Base-by-base conservation (phyloP, 2,888 invertebrate species). In the Temnothorax rugatulus region DNA sequence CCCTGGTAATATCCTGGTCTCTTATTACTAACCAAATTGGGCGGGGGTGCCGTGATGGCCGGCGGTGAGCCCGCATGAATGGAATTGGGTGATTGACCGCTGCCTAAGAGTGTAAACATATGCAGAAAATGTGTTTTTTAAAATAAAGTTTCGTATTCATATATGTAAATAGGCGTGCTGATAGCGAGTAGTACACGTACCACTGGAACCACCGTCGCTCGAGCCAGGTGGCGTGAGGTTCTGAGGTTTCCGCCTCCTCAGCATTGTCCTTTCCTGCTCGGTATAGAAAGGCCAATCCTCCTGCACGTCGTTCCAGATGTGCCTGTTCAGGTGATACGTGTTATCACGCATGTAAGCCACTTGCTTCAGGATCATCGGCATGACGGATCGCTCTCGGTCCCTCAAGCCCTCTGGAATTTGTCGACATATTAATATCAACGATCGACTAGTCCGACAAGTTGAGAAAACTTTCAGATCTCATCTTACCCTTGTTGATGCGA, bases 231-330 rank as follows among this genome's bases (percentile, higher is more conserved):
- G 98, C 86, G 98, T 98, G 93, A 98, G 96, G 95, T 98, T 98
- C 96, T 98, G 98, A 93, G 98, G 98, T 96, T 98, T 98, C 94
- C 98, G 97, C 95, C 98, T 97, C 96, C 98, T 98, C 94, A 99
- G 96, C 95, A 97, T 96, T 94, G 98, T 97, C 95, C 97, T 96
- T 95, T 99, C 99, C 93, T 98, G 97, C 92, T 99, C 98, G 29
- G 97, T 96, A 94, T 98, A 99, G 96, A 97, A 99, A 86, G 98
- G 98, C 99, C 99, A 99, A 94, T 98, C 98, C 93, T 98, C 98
- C 92, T 98, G 97, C 89, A 99, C 98, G 94, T 99, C 99, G 94
- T 97, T 98, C 98, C 98, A 99, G 93, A 98, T 96, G 93, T 97
- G 97, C 93, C 98, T 97, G 92, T 97, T 97, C 95, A 99, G 96